A percentile compares a stretch with the other conserved stretches of the same genome.
phyloP scores from a whole-genome alignment of 2,113 vertebrate genomes.

The Rhinoderma darwinii region DNA sequence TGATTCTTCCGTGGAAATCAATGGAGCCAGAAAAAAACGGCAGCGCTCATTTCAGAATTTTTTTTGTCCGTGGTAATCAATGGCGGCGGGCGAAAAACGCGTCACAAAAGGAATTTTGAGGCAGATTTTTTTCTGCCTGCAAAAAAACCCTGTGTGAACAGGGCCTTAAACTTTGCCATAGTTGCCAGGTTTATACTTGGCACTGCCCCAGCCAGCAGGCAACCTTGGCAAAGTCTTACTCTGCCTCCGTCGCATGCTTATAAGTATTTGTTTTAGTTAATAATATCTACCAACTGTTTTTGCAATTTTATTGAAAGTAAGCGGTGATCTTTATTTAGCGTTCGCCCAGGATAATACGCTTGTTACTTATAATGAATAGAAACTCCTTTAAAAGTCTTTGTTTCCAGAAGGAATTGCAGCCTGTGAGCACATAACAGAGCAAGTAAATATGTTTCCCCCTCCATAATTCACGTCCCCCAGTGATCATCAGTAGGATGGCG shows the following conservation, averaged over 20 bases:
- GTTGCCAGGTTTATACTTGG: no score
- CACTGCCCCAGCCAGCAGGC: not conserved
- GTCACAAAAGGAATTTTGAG: no score
- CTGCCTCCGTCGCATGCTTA: not conserved
- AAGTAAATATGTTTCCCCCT: constrained; percentile 23
- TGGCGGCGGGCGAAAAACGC: no score
- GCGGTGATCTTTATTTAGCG: constrained; percentile 24
- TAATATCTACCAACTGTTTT: constrained; percentile 30
- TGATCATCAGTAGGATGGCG: constrained; percentile 17
- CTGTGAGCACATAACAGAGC: constrained; percentile 16
- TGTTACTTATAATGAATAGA: constrained; percentile 34
- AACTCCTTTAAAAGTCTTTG: constrained; percentile 55
- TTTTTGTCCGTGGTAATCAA: no score
- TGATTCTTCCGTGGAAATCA: no score
- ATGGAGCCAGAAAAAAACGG: no score
- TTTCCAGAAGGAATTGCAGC: constrained; percentile 34
- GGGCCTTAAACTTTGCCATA: not conserved
- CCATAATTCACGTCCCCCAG: constrained; percentile 23
- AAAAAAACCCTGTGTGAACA: no score
- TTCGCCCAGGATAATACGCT: constrained; percentile 22
- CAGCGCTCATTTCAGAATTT: no score
- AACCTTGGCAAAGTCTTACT: not conserved
- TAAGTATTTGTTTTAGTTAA: constrained; percentile 17
- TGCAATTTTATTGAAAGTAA: constrained; percentile 12
- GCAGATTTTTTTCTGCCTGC: no score